These are phyloP conservation scores for Nephrotoma flavescens DNA, from an alignment of 2,888 invertebrate genomes.

Conservation along the genomic window DNA sequence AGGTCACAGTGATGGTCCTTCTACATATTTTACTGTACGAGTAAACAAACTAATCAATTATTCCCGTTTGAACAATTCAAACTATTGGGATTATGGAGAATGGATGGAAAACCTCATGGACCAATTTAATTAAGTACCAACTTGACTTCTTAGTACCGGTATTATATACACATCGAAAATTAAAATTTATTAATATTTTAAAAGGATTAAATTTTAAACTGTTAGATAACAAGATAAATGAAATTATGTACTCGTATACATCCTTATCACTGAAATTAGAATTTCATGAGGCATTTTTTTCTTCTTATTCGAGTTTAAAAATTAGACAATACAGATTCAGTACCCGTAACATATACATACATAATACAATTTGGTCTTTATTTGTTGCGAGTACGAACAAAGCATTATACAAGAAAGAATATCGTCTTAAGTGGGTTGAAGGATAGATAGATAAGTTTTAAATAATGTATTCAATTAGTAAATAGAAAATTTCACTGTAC, in stretches of 20 bases:
- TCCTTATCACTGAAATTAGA: neutral
- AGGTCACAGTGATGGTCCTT: no score
- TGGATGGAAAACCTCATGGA: no score
- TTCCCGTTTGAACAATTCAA: no score
- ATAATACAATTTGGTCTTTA: neutral
- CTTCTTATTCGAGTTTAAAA: neutral
- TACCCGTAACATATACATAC: neutral
- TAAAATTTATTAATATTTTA: neutral
- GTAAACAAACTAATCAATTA: no score
- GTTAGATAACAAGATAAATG: neutral
- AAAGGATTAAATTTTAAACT: neutral
- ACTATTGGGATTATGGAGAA: no score
- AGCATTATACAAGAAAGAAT: neutral
- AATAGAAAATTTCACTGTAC: neutral
- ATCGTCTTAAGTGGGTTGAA: neutral
- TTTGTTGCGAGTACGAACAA: neutral
- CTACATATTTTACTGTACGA: no score
- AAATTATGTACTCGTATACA: neutral
- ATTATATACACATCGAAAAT: neutral
- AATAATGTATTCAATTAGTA: neutral
- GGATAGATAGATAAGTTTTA: neutral
- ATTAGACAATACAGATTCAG: neutral
- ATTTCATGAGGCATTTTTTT: neutral
- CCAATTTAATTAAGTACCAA: neutral
- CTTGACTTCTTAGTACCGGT: neutral